Base-by-base conservation (phyloP, 2,888 invertebrate species). In the Shargacucullia verbasci region DNA sequence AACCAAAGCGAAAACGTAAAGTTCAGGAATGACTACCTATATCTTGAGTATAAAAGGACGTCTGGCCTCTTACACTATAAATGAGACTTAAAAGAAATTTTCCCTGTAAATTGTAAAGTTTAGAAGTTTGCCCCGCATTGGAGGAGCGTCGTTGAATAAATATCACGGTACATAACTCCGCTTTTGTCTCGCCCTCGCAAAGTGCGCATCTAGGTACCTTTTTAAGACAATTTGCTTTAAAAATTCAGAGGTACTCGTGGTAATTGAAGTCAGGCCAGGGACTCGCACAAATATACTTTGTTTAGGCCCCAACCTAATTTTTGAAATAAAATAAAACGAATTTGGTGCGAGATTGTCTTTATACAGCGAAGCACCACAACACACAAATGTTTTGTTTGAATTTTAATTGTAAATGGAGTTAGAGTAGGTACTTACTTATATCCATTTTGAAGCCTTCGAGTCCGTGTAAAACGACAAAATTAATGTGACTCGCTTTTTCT, bases 131-230 rank as follows among this genome's bases (percentile, higher is more conserved):
- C 45, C 46, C 59, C 37, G 45, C 69, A 52, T 52, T 57, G 46
- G 67, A 52, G 63, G 14, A 38, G 63, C 58, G 61, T 67, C 70
- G 73, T 73, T 76, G 78, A 82, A 80, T 82, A 79, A 79, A 81
- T 79, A 81, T 73, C 76, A 78, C 75, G 77, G 74, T 58, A 70
- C 78, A 71, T 80, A 80, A 80, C 72, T 75, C 69, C 47, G 60
- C 71, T 64, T 73, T 74, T 76, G 70, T 79, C 62, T 79, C 60
- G 35, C 45, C 27, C 47, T 44, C n/a, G 59, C 66, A 58, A 72
- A 74, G 58, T 63, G 53, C 38, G 66, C 61, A 56, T 70, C 70
- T 49, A n/a, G 27, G 27, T 7, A 63, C 68, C 65, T 73, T 66
- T 65, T 65, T 62, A 73, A 66, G 67, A 67, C 63, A 68, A 69